phyloP scores from a whole-genome alignment of 2,113 vertebrate genomes.

The Cervus canadensis region DNA sequence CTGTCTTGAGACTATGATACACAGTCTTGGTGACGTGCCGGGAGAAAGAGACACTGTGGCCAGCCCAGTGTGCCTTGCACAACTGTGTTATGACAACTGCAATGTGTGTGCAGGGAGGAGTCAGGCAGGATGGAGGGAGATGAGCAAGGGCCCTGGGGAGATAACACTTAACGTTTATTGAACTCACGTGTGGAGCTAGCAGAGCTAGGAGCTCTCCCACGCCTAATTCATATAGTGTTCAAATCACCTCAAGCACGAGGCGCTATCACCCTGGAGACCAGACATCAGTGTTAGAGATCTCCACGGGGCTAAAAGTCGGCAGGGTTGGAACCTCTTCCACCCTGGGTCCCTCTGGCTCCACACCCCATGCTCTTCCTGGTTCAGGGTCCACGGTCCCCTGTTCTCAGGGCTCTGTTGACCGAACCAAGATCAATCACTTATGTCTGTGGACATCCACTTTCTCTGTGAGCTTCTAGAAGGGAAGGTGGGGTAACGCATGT shows the following conservation, averaged over 20 bases:
- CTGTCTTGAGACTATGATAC: neutral
- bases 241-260: neutral
- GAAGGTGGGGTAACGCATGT: neutral
- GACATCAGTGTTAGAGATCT: neutral
- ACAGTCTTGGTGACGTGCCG: too few species aligned
- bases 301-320: neutral
- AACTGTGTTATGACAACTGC: neutral
- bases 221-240: neutral
- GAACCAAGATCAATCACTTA: neutral
- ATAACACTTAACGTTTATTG: neutral
- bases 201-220: neutral
- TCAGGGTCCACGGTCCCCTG: neutral
- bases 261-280: neutral
- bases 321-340: neutral
- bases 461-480: neutral
- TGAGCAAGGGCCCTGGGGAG: neutral
- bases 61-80: fast-evolving
- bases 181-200: neutral
- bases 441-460: neutral
- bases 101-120: neutral
- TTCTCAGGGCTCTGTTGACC: neutral
- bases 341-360: fast-evolving
- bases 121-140: neutral
- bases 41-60: neutral
- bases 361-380: neutral